Percentiles rank a stretch among this genome's conserved stretches.
phyloP scores from a whole-genome alignment of 2,113 vertebrate genomes.

The Haliaeetus leucogaster region DNA sequence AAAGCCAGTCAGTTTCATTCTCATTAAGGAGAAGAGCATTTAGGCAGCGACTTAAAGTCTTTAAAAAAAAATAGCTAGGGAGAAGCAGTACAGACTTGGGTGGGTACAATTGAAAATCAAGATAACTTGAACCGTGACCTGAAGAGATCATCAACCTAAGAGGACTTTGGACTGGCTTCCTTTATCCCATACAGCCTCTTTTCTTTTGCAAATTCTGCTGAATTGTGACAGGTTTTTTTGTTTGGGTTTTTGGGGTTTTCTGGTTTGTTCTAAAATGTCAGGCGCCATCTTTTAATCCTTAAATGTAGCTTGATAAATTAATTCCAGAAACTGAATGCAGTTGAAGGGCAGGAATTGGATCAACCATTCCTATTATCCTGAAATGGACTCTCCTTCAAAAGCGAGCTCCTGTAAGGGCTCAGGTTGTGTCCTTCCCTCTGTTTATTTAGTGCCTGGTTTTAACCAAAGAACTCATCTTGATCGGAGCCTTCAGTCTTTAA shows the following conservation, averaged over 20 bases:
- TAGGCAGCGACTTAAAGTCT: conserved; percentile 47
- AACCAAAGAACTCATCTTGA: background rate
- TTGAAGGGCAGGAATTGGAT: conserved; percentile 47
- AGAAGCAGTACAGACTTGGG: conserved; percentile 25
- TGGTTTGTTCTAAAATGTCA: conserved; percentile 58
- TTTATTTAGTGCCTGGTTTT: conserved; percentile 26
- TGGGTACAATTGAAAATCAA: conserved; percentile 69
- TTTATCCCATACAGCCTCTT: conserved; percentile 47
- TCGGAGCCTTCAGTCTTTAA: background rate
- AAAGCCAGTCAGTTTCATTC: conserved; percentile 46
- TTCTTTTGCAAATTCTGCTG: conserved; percentile 58
- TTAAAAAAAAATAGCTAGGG: conserved; percentile 42
- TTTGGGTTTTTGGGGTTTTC: conserved; percentile 51
- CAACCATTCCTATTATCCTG: conserved; percentile 24
- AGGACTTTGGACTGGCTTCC: conserved; percentile 48
- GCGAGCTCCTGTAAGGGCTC: background rate
- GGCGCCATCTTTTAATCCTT: conserved; percentile 56
- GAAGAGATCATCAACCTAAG: conserved; percentile 68
- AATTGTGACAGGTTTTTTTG: conserved; percentile 58
- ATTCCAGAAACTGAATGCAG: conserved; percentile 55
- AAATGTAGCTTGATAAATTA: conserved; percentile 65
- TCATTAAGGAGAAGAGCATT: conserved; percentile 66
- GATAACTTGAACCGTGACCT: conserved; percentile 70
- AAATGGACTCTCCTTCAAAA: conserved; percentile 47
- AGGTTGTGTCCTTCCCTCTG: conserved; percentile 28